A percentile compares a stretch with the other conserved stretches of the same genome.
Conservation (phyloP, 2,113 vertebrate species). For the Elaphurus davidianus region DNA sequence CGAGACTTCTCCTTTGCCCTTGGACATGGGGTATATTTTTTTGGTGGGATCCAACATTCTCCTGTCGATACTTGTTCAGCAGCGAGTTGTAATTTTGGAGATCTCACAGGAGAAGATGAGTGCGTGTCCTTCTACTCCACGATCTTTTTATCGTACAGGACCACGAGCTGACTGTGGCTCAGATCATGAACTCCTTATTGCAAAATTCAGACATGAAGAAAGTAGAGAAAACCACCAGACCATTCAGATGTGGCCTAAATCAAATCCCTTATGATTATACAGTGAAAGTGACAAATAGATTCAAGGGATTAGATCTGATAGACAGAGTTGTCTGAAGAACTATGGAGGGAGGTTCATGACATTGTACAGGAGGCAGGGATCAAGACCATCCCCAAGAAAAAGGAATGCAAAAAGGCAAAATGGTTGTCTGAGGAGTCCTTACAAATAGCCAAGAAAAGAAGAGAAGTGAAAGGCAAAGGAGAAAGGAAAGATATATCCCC, state of each 20-base stretch:
- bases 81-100: neutral
- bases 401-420: neutral
- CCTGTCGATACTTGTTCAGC: neutral
- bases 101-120: neutral
- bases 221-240: neutral
- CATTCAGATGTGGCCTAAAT: neutral
- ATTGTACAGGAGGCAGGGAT: neutral
- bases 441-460: neutral
- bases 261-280: neutral
- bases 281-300: neutral
- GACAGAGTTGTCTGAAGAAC: neutral
- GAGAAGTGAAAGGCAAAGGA: neutral
- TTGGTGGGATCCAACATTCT: neutral
- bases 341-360: neutral
- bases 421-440: neutral
- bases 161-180: neutral
- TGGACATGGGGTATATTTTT: neutral
- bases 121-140: neutral
- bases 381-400: neutral
- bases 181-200: neutral
- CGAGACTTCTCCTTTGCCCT: neutral
- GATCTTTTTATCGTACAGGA: neutral
- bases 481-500: neutral
- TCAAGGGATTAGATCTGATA: neutral
- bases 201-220: neutral